Evolutionary conservation across 2,113 vertebrate species (phyloP).

Genomic region (Brachionichthys hirsutus): DNA sequence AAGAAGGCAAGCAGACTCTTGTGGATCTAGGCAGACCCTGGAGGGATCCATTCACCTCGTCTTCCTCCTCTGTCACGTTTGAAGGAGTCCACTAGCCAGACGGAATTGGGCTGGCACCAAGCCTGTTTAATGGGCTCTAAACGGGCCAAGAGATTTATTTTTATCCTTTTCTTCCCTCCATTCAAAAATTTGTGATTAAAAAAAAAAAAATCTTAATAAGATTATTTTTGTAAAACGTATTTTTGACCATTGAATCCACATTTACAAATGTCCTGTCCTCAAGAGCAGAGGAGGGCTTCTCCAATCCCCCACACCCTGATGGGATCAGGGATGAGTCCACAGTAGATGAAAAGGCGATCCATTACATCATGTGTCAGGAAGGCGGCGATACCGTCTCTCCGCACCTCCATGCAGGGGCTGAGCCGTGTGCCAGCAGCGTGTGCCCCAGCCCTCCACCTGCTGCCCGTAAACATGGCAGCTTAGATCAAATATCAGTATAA

Average conservation of each 20-base stretch:
- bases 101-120: slow-evolving; percentile 32
- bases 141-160: slow-evolving; percentile 11
- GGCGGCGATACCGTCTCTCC: slow-evolving; percentile 38
- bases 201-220: no score
- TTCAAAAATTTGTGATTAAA: no score
- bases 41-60: slow-evolving; percentile 48
- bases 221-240: no score
- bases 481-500: neutral
- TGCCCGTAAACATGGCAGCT: slow-evolving; percentile 48
- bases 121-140: slow-evolving; percentile 25
- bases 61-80: slow-evolving; percentile 52
- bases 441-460: slow-evolving; percentile 29
- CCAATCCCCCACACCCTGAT: no score
- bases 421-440: slow-evolving; percentile 30
- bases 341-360: slow-evolving; percentile 21
- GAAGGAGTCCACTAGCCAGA: slow-evolving; percentile 24
- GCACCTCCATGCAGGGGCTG: slow-evolving; percentile 17
- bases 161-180: neutral
- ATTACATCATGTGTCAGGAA: slow-evolving; percentile 59
- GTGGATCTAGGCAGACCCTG: slow-evolving; percentile 24
- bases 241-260: neutral
- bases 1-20: slow-evolving; percentile 24
- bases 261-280: neutral
- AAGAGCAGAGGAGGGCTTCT: slow-evolving; percentile 48
- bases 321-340: slow-evolving; percentile 36